Percentiles rank a stretch among this genome's conserved stretches.
phyloP scores from a whole-genome alignment of 2,888 invertebrate species.

The Acleris emargana region DNA sequence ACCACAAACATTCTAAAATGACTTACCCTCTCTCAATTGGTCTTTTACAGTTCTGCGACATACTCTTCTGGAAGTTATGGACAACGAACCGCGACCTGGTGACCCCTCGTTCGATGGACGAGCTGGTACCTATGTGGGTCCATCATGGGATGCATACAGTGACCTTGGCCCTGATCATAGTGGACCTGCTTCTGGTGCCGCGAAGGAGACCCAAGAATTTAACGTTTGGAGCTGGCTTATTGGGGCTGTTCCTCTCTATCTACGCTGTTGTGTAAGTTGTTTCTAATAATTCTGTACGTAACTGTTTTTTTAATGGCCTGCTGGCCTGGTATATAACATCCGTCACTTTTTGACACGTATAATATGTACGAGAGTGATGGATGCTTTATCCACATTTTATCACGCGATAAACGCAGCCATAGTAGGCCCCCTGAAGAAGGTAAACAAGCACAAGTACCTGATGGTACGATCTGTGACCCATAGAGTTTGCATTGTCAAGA shows the following conservation, averaged over 20 bases:
- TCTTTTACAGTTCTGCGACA: constrained; percentile 65
- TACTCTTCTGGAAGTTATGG: constrained; percentile 72
- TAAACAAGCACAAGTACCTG: too few species aligned
- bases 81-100: constrained; percentile 59
- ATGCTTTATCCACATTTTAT: too few species aligned
- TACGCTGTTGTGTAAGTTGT: constrained; percentile 62
- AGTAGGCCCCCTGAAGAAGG: too few species aligned
- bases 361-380: too few species aligned
- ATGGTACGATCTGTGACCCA: too few species aligned
- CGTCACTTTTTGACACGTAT: too few species aligned
- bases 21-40: background rate
- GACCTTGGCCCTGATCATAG: constrained; percentile 56
- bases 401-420: too few species aligned
- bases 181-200: constrained; percentile 62
- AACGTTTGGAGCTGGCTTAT: constrained; percentile 47
- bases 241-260: constrained; percentile 49
- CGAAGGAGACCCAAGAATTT: constrained; percentile 58
- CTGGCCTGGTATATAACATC: too few species aligned
- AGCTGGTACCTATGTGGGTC: constrained; percentile 62
- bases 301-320: too few species aligned
- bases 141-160: constrained; percentile 73
- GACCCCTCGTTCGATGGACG: constrained; percentile 57
- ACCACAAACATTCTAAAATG: too few species aligned
- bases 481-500: too few species aligned
- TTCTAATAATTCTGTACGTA: background rate